Evolutionary conservation across 2,113 vertebrate genomes (phyloP), one percentile per base, ranked within the genome.

Genomic region (Chlorodrepanis virens): DNA sequence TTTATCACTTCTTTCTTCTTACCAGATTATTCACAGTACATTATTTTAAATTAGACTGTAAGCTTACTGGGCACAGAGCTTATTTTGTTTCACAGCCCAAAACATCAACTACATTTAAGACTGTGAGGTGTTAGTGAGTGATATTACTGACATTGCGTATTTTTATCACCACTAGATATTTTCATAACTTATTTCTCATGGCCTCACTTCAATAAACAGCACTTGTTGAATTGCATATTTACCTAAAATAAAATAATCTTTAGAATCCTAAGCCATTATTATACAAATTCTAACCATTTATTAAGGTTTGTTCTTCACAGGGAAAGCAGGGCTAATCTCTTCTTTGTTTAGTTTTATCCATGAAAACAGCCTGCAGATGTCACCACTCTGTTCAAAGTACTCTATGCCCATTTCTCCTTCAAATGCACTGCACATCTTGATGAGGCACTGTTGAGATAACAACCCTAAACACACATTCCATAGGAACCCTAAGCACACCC

Each of bases 351-450:
- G 23, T 57, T 95, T 90, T 54, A 57, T 35, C 71, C 56, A 77
- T 9, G 23, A 83, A 52, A 92, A 74, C 60, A 67, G 59, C 68
- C 92, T 86, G 88, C 68, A 93, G 71, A 90, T 83, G 94, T 94
- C 88, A 89, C 35, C 47, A 78, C 24, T 70, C 54, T 42, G 47
- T 40, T 78, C 76, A 77, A 92, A 95, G 80, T 63, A 4, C 63
- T 67, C 25, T 40, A 25, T 31, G 35, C 17, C 45, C 15, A 31
- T 47, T 92, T 83, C 27, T 89, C 27, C 12, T 88, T 69, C 49
- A 77, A 67, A 77, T 50, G 47, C 13, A 39, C 23, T 47, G 45
- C 35, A 35, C 10, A 54, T 37, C 29, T 74, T 64, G 40, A 69
- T 50, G 39, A 81, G 35, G 10, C 19, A 50, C 33, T 42, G 71